Conservation (phyloP, 1,140 invertebrate species). For the Mactra quadrangularis region DNA sequence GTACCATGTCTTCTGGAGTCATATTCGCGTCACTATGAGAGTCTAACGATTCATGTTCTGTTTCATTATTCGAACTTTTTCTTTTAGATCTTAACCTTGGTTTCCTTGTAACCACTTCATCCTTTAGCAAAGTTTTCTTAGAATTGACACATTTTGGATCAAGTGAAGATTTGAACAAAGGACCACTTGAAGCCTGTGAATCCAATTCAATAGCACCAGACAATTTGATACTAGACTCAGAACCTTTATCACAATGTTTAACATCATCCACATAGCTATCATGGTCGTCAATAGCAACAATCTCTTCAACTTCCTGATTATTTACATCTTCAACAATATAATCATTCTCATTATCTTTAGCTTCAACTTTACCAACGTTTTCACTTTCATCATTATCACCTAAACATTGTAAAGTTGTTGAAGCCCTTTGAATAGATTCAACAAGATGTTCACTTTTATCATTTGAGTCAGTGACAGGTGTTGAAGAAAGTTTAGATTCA, state of each 20-base stretch:
- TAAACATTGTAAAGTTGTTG: no score
- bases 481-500: not conserved
- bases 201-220: slow-evolving; percentile 5
- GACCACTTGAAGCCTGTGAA: slow-evolving; percentile 30
- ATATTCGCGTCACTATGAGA: not conserved
- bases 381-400: not conserved
- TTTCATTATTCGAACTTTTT: slow-evolving; percentile 4
- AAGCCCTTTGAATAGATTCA: no score
- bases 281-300: not conserved
- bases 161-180: slow-evolving; percentile 40
- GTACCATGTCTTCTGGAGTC: slow-evolving; percentile 14
- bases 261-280: not conserved
- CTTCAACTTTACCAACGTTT: not conserved
- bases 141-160: not conserved
- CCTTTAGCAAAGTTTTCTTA: not conserved
- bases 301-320: not conserved
- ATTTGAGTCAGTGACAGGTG: not conserved
- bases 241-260: not conserved
- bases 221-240: not conserved
- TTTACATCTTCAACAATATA: not conserved
- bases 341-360: not conserved
- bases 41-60: not conserved
- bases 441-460: not conserved
- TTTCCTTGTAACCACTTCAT: not conserved
- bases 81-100: slow-evolving; percentile 1